Percentiles rank a stretch among this genome's conserved stretches.
Conservation (phyloP, 2,797 vertebrate genomes). For the Sebastes diploproa region DNA sequence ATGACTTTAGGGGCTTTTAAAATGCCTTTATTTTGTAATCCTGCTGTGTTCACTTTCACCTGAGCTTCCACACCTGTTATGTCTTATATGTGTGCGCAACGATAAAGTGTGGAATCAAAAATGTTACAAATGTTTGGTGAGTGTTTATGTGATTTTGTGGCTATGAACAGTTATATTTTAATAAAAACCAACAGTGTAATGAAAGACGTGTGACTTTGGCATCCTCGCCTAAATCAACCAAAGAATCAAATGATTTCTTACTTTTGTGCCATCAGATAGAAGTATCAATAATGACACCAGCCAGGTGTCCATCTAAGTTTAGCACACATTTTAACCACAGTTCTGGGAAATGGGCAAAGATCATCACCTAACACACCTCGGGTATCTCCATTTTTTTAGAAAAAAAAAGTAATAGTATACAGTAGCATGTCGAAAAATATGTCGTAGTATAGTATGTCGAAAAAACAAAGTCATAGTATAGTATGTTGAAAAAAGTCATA, state of each 20-base stretch:
- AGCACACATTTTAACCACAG: neutral
- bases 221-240: neutral
- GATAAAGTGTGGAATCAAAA: conserved; percentile 25
- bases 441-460: neutral
- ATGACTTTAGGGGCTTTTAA: conserved; percentile 11
- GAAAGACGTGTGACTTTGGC: neutral
- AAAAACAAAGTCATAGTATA: neutral
- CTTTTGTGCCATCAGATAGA: neutral
- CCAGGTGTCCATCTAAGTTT: too few species aligned
- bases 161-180: conserved; percentile 60
- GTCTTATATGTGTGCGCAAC: conserved; percentile 21
- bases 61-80: conserved; percentile 21
- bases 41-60: conserved; percentile 22
- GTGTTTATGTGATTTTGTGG: conserved; percentile 49
- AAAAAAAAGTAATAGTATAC: too few species aligned
- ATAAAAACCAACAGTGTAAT: conserved; percentile 53
- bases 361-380: too few species aligned
- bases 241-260: neutral
- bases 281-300: neutral
- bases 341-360: neutral
- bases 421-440: too few species aligned
- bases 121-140: conserved; percentile 35
- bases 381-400: too few species aligned
- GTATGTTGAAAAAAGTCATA: too few species aligned
- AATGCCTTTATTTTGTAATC: conserved; percentile 15